phyloP scores from a whole-genome alignment of 2,888 invertebrate species.

The Pterostichus madidus region DNA sequence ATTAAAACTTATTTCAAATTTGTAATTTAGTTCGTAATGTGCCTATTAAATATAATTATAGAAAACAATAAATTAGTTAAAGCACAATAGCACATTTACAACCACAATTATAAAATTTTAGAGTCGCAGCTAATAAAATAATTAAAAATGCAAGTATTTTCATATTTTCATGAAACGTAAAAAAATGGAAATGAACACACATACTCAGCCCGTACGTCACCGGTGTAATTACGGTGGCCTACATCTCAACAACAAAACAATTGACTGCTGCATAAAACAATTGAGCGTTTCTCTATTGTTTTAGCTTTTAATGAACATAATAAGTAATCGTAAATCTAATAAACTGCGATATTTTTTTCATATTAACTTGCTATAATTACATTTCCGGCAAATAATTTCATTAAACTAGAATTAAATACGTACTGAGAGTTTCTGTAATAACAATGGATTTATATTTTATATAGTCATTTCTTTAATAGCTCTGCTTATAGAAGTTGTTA shows the following conservation, averaged over 20 bases:
- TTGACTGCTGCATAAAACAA: slow-evolving; percentile 2
- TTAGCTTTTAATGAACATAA: slow-evolving; percentile 22
- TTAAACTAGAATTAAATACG: not conserved
- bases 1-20: too few species aligned
- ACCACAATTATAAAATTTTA: too few species aligned
- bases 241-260: slow-evolving; percentile 5
- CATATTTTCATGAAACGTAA: too few species aligned
- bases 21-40: too few species aligned
- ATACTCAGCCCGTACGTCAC: not conserved
- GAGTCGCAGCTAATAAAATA: too few species aligned
- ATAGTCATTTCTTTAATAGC: not conserved
- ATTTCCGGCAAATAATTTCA: slow-evolving; percentile 4
- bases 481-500: too few species aligned
- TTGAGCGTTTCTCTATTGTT: slow-evolving; percentile 4
- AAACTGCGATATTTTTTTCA: slow-evolving; percentile 17
- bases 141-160: too few species aligned
- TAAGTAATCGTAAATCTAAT: slow-evolving; percentile 42
- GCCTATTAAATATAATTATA: too few species aligned
- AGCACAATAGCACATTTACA: too few species aligned
- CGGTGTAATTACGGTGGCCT: not conserved
- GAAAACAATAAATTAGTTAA: too few species aligned
- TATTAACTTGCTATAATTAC: not conserved
- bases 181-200: not conserved
- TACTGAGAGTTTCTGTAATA: not conserved
- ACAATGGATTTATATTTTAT: not conserved